Evolutionary conservation across 2,888 invertebrate species (phyloP).

Genomic region (Yponomeuta plumbellus): DNA sequence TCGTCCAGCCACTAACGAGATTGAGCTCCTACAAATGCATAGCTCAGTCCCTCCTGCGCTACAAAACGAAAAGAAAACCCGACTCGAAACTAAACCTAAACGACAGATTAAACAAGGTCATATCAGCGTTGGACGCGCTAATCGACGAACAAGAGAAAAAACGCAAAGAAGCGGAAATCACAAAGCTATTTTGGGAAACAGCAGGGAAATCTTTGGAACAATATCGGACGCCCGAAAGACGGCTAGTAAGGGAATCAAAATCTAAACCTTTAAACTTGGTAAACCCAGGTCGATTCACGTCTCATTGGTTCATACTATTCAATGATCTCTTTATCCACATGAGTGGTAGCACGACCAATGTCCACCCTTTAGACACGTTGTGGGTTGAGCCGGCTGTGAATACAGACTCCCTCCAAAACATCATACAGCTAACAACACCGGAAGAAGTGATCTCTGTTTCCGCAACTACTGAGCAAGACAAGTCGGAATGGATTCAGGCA

Average conservation of each 20-base stretch:
- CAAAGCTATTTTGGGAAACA: constrained; percentile 85
- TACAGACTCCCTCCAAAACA: constrained; percentile 78
- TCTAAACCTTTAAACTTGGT: constrained; percentile 81
- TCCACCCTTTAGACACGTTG: constrained; percentile 83
- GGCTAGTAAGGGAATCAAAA: constrained; percentile 87
- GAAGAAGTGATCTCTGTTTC: constrained; percentile 84
- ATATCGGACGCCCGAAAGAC: constrained; percentile 78
- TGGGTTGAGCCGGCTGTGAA: constrained; percentile 88
- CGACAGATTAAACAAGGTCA: constrained; percentile 73
- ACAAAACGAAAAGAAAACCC: constrained; percentile 58
- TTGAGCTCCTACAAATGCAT: constrained; percentile 79
- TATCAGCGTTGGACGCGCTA: constrained; percentile 78
- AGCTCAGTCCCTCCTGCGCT: constrained; percentile 73
- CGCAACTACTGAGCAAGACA: constrained; percentile 81
- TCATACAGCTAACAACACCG: constrained; percentile 83
- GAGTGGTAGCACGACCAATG: constrained; percentile 79
- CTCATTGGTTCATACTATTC: constrained; percentile 88
- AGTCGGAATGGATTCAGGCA: constrained; percentile 87
- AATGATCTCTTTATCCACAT: constrained; percentile 88
- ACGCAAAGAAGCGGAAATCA: constrained; percentile 80
- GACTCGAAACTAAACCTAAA: constrained; percentile 66
- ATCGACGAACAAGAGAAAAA: constrained; percentile 79
- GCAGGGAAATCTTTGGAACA: constrained; percentile 79
- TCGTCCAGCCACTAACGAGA: constrained; percentile 78
- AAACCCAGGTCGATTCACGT: constrained; percentile 84